These are phyloP conservation scores for Tupiocoris notatus DNA, from an alignment of 2,888 invertebrate species.

Conservation along the genomic window DNA sequence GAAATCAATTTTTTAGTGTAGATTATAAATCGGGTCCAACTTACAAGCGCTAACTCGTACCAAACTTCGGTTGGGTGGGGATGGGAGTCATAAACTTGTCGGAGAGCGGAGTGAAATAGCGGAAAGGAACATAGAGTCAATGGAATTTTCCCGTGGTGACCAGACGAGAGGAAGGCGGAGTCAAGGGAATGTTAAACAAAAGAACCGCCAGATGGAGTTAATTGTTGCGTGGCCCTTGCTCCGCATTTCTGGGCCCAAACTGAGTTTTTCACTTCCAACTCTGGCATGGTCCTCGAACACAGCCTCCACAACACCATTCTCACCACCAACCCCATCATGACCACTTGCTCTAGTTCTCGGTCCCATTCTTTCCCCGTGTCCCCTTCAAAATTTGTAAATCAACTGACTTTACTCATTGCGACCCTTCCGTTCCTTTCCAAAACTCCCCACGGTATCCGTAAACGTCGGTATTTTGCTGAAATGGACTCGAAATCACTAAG, in stretches of 20 bases:
- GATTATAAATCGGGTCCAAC: no score
- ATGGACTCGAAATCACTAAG: no score
- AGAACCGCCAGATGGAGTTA: slow-evolving; percentile 24
- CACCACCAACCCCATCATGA: neutral
- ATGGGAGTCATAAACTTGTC: neutral
- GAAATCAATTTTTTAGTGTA: no score
- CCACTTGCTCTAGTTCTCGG: neutral
- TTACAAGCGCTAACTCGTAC: no score
- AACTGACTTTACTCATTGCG: neutral
- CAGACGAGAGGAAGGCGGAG: neutral
- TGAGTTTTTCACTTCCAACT: neutral
- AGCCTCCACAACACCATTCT: neutral
- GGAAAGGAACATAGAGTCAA: neutral
- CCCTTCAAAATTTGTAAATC: neutral
- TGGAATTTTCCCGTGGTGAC: neutral
- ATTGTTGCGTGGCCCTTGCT: slow-evolving; percentile 22
- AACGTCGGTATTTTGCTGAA: no score
- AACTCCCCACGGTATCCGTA: no score
- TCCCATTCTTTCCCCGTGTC: neutral
- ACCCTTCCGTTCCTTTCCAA: neutral
- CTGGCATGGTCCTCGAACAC: no score
- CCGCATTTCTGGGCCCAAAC: neutral
- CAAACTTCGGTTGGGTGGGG: no score
- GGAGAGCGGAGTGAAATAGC: neutral
- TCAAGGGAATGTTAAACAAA: slow-evolving; percentile 26